Evolutionary conservation across 2,888 invertebrate species (phyloP), one percentile per base, ranked within the genome.

Genomic region (Rhimphoctona megacephalus): DNA sequence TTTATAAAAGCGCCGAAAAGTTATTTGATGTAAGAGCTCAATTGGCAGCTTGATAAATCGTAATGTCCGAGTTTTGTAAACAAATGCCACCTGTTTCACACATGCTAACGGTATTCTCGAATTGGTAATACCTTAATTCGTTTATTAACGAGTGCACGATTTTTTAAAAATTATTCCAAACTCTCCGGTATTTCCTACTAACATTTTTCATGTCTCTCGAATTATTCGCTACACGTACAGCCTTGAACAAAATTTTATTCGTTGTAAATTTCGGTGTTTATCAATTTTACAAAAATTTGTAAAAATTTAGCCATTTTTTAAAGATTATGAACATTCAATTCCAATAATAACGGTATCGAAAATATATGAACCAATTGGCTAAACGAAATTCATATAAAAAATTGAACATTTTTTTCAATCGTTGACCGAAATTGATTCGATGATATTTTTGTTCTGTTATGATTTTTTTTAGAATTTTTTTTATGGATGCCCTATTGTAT

Each of bases 1-100:
- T 64, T 67, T 77, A 43, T 43, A 33, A 54, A 67, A 74, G 36
- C 74, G 61, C 30, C 25, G 61, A 30, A 49, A 52, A 46, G 19
- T 14, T 57, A 22, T 33, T 74, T 33, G n/a, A 54, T 33, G 67
- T 77, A 81, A 61, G 30, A 30, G 39, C 74, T 76, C 69, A 64
- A 76, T 74, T 52, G 52, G 25, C 73, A 39, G 54, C 39, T 57
- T 25, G 36, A 73, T 72, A 52, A 30, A 72, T 52, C 33, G 72
- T 33, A 49, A 22, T 8, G 9, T 17, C 11, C 22, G 22, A 67
- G 67, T 43, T 67, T 67, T 43, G 36, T 67, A 66, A 66, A 22
- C 39, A 39, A 39, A 43, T 39, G n/a, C 39, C 67, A 67, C 69
- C 39, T 39, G 36, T 69, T 43, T 43, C 69, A 22, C 39, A 69